These are phyloP conservation scores for Brachyhypopomus gauderio DNA, from an alignment of 2,113 vertebrate genomes.

Conservation along the genomic window DNA sequence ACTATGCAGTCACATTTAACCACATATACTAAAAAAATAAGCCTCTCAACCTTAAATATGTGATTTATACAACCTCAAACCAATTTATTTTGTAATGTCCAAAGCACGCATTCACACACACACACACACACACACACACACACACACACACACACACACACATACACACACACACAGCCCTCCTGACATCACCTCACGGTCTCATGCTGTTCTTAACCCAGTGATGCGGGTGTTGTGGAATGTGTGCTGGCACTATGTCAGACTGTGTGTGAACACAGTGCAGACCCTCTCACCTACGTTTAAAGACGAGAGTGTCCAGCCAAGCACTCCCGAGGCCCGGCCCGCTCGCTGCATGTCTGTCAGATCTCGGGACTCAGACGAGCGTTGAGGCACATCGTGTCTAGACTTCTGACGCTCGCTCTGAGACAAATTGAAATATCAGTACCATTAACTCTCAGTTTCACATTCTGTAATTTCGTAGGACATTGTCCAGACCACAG, in stretches of 20 bases:
- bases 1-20: too few relatives aligned
- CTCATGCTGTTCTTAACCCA: background rate
- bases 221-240: conserved; percentile 28
- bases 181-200: background rate
- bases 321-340: background rate
- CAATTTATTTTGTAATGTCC: too few relatives aligned
- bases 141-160: background rate
- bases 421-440: too few relatives aligned
- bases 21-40: background rate
- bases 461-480: too few relatives aligned
- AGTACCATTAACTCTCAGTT: too few relatives aligned
- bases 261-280: background rate
- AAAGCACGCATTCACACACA: too few relatives aligned
- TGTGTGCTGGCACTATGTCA: background rate
- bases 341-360: background rate
- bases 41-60: background rate
- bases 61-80: background rate
- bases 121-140: background rate
- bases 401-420: too few relatives aligned
- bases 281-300: background rate
- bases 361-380: background rate
- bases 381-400: too few relatives aligned
- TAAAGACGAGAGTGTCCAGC: background rate
- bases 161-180: background rate
- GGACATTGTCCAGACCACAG: too few relatives aligned